phyloP scores from a whole-genome alignment of 2,888 invertebrate genomes.

The Erebia palarica region DNA sequence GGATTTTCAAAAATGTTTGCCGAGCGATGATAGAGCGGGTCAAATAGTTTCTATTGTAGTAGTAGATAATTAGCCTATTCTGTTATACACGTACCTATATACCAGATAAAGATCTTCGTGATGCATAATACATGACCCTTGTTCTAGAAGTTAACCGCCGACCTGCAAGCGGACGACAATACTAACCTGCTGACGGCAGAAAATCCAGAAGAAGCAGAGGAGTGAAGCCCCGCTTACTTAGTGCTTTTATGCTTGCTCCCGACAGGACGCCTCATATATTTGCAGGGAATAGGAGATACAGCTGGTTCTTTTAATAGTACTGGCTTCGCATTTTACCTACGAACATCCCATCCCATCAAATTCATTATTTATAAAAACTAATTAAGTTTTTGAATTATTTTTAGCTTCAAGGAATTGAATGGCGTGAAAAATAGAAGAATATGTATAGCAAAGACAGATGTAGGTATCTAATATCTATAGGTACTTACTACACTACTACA shows the following conservation, averaged over 20 bases:
- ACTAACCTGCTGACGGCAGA: conserved; percentile 76
- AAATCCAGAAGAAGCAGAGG: conserved; percentile 73
- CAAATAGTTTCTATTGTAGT: too few relatives aligned
- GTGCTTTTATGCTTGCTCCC: conserved; percentile 51
- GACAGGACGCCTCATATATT: conserved; percentile 58
- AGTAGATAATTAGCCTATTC: too few relatives aligned
- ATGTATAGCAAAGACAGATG: too few relatives aligned
- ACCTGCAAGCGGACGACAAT: conserved; percentile 75
- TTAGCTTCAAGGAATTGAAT: neutral
- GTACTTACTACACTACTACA: too few relatives aligned
- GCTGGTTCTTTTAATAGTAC: conserved; percentile 22
- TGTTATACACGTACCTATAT: neutral
- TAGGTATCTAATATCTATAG: neutral
- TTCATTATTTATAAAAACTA: too few relatives aligned
- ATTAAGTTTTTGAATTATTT: neutral
- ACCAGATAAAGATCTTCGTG: neutral
- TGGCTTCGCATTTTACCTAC: conserved; percentile 25
- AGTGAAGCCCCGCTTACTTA: conserved; percentile 53
- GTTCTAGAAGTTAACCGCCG: conserved; percentile 72
- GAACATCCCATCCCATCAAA: too few relatives aligned
- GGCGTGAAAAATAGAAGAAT: neutral
- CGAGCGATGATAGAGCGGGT: neutral
- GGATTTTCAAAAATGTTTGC: too few relatives aligned
- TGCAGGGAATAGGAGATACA: conserved; percentile 20
- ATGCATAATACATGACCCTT: conserved; percentile 42